These are phyloP conservation scores for Isurus oxyrinchus DNA, from an alignment of 2,113 vertebrate genomes.

Conservation along the genomic window DNA sequence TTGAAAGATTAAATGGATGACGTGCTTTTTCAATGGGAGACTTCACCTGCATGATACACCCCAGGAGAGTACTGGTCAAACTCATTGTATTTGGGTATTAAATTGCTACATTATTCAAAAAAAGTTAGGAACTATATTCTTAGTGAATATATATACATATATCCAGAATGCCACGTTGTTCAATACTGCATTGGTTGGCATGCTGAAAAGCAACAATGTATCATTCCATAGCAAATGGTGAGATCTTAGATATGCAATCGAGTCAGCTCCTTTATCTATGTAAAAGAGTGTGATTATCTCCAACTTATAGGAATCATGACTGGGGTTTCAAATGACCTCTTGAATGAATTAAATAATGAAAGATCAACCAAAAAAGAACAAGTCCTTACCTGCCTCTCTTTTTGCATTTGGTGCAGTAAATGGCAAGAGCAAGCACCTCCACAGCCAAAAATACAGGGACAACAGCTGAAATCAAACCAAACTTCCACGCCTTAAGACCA, in stretches of 20 bases:
- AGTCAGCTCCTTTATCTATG: not conserved
- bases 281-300: not conserved
- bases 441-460: not conserved
- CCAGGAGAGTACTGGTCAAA: not conserved
- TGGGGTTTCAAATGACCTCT: not conserved
- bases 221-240: not conserved
- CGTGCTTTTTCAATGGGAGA: not conserved
- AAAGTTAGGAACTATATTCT: no score
- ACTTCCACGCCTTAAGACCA: constrained; percentile 39
- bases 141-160: no score
- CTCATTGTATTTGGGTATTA: not conserved
- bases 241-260: not conserved
- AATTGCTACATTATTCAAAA: no score
- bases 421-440: constrained; percentile 39
- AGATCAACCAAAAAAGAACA: not conserved
- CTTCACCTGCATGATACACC: not conserved
- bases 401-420: constrained; percentile 34
- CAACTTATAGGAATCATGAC: not conserved
- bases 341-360: not conserved
- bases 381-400: constrained; percentile 27
- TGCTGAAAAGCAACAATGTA: no score
- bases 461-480: constrained; percentile 25
- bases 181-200: no score
- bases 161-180: no score
- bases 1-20: not conserved